Conservation (phyloP, 2,113 vertebrate species). For the Atractosteus spatula region DNA sequence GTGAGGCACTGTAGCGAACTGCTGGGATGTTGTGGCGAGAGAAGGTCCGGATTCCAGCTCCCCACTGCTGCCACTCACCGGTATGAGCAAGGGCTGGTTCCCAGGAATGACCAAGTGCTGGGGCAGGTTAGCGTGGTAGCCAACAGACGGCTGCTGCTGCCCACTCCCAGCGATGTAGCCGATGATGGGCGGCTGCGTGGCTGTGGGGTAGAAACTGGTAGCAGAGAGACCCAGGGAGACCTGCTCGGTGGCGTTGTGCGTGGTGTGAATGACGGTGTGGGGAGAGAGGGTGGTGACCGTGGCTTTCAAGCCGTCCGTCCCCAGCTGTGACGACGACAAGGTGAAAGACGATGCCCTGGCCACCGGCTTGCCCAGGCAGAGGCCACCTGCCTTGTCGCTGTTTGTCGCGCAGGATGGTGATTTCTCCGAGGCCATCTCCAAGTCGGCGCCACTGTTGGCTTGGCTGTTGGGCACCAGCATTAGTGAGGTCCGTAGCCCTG, state of each 20-base stretch:
- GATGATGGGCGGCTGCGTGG: conserved; percentile 83
- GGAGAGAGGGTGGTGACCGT: conserved; percentile 72
- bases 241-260: conserved; percentile 81
- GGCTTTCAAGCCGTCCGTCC: conserved; percentile 76
- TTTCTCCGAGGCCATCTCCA: conserved; percentile 71
- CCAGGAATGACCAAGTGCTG: conserved; percentile 94
- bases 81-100: conserved; percentile 88
- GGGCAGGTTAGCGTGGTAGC: conserved; percentile 81
- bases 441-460: conserved; percentile 65
- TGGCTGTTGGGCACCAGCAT: conserved; percentile 90
- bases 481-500: conserved; percentile 79
- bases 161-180: conserved; percentile 80
- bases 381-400: conserved; percentile 71
- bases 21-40: conserved; percentile 76
- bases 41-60: conserved; percentile 72
- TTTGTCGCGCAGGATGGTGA: conserved; percentile 72
- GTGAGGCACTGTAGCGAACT: conserved; percentile 84
- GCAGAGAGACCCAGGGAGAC: conserved; percentile 82
- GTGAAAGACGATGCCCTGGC: conserved; percentile 67
- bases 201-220: conserved; percentile 76
- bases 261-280: conserved; percentile 93
- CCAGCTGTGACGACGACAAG: conserved; percentile 63
- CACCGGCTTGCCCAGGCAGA: conserved; percentile 78
- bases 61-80: conserved; percentile 71
- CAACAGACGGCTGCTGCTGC: conserved; percentile 65